A percentile compares a stretch with the other conserved stretches of the same genome.
Evolutionary conservation across 1,140 invertebrate genomes (phyloP).

Genomic region (Paralvinella palmiformis): DNA sequence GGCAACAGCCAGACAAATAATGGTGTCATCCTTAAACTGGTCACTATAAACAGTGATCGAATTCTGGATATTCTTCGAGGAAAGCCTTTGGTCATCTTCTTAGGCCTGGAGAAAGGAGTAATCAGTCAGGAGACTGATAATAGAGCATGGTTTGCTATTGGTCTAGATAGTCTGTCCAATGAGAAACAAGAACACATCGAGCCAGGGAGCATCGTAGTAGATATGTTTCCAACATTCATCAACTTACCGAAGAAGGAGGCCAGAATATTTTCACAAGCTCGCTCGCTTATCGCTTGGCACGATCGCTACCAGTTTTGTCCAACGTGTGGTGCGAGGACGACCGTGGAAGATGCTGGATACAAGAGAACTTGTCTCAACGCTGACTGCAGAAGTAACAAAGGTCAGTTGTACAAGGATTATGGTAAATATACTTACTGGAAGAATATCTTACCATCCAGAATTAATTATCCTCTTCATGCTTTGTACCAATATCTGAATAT

Average conservation of each 20-base stretch:
- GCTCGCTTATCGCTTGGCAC: slow-evolving; percentile 51
- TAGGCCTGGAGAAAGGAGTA: too few species aligned
- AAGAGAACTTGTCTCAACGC: slow-evolving; percentile 43
- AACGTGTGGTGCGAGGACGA: slow-evolving; percentile 46
- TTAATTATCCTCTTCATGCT: too few species aligned
- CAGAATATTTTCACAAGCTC: slow-evolving; percentile 44
- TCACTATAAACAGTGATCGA: too few species aligned
- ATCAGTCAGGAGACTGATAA: too few species aligned
- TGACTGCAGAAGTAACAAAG: slow-evolving; percentile 38
- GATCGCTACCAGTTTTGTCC: slow-evolving; percentile 50
- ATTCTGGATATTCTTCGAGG: too few species aligned
- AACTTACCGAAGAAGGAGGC: slow-evolving; percentile 33
- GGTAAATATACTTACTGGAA: too few species aligned
- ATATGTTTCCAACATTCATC: slow-evolving; percentile 29
- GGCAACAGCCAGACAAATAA: too few species aligned
- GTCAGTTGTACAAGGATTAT: too few species aligned
- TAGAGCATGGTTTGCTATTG: slow-evolving; percentile 43
- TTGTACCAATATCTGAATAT: too few species aligned
- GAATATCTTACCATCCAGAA: too few species aligned
- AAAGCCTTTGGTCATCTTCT: too few species aligned
- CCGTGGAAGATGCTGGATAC: slow-evolving; percentile 42
- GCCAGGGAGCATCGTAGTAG: slow-evolving; percentile 25
- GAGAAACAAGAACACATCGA: slow-evolving; percentile 21
- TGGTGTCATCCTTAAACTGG: too few species aligned
- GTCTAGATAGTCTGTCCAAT: slow-evolving; percentile 25